Conservation (phyloP, 2,113 vertebrate species). For the Lontra canadensis region DNA sequence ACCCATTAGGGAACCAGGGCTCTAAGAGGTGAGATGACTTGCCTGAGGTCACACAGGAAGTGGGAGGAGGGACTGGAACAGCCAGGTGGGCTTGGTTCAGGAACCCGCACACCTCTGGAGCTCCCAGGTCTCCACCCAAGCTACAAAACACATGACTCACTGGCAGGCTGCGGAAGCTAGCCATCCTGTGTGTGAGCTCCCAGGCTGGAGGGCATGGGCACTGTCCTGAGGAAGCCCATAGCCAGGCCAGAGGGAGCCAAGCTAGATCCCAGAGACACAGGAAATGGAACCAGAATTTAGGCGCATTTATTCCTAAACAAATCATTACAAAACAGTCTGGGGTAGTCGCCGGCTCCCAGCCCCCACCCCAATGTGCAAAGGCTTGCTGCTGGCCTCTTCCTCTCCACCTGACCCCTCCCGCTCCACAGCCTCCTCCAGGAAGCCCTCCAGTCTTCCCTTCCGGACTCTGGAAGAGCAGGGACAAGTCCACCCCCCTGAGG, state of each 20-base stretch:
- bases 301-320: constrained; percentile 79
- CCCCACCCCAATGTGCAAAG: constrained; percentile 41
- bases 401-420: background rate
- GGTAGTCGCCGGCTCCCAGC: background rate
- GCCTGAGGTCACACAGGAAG: background rate
- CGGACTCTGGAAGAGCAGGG: background rate
- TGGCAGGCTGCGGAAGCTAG: background rate
- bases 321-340: constrained; percentile 78
- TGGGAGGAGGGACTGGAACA: background rate
- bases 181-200: background rate
- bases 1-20: background rate
- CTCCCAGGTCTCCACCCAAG: background rate
- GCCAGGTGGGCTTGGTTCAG: background rate
- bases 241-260: background rate
- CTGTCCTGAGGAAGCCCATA: background rate
- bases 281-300: background rate
- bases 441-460: constrained; percentile 9
- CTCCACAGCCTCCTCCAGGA: background rate
- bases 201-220: background rate
- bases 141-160: background rate
- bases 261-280: background rate
- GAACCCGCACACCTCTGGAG: background rate
- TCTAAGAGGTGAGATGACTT: background rate
- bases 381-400: constrained; percentile 12
- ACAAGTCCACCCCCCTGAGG: background rate